Evolutionary conservation across 2,113 vertebrate species (phyloP).

Genomic region (Nerophis lumbriciformis): DNA sequence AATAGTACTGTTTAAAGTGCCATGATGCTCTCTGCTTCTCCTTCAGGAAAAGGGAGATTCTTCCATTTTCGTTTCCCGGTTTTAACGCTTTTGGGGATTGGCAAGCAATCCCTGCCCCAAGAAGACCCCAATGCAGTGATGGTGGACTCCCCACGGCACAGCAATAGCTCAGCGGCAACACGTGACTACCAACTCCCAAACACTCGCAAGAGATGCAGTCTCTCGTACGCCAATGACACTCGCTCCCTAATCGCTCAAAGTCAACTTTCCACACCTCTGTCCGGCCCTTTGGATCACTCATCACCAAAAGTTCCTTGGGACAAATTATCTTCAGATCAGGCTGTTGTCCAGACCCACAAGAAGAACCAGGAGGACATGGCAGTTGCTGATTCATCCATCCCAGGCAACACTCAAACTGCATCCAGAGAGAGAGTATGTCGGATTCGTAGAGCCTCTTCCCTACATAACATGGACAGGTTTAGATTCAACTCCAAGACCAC

Average conservation of each 20-base stretch:
- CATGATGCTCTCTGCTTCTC: background rate
- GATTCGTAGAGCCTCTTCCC: conserved; percentile 89
- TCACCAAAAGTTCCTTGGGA: conserved; percentile 90
- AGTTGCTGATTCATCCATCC: conserved; percentile 68
- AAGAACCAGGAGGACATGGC: conserved; percentile 39
- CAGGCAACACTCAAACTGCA: conserved; percentile 79
- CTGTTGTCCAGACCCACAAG: conserved; percentile 15
- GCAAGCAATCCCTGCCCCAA: conserved; percentile 93
- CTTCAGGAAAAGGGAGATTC: conserved; percentile 76
- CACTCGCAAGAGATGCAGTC: conserved; percentile 88
- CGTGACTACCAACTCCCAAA: conserved; percentile 87
- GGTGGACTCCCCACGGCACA: conserved; percentile 80
- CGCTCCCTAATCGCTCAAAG: conserved; percentile 87
- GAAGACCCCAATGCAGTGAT: conserved; percentile 91
- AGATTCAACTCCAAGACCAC: conserved; percentile 75
- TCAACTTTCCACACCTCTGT: conserved; percentile 84
- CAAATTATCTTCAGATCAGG: conserved; percentile 75
- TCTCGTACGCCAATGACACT: conserved; percentile 90
- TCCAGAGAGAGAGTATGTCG: conserved; percentile 88
- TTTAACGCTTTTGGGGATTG: conserved; percentile 83
- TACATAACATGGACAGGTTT: conserved; percentile 91
- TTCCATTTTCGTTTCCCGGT: conserved; percentile 88
- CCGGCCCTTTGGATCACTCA: conserved; percentile 90
- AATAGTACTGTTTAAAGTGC: too few relatives aligned
- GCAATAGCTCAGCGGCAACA: conserved; percentile 83